Percentiles rank a stretch among this genome's conserved stretches.
Conservation (phyloP, 2,888 invertebrate genomes). For the Dasysyrphus tricinctus region DNA sequence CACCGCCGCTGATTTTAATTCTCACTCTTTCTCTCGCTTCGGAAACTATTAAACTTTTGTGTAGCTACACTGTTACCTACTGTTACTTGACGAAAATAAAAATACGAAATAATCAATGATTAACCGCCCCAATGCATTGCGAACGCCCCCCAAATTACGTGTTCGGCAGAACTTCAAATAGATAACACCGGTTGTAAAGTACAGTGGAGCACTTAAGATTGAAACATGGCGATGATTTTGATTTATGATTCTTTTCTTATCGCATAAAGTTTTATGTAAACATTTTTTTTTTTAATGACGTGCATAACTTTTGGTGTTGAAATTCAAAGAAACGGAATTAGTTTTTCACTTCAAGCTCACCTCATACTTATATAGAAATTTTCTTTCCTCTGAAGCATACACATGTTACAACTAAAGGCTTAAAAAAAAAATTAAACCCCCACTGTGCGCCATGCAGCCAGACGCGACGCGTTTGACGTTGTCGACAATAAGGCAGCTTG, state of each 20-base stretch:
- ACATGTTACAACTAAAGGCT: too few species aligned
- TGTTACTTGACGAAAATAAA: constrained; percentile 17
- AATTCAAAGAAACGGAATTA: too few species aligned
- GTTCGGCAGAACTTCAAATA: constrained; percentile 67
- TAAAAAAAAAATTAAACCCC: too few species aligned
- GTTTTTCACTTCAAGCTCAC: too few species aligned
- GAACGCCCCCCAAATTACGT: constrained; percentile 67
- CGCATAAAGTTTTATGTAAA: too few species aligned
- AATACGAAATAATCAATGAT: constrained; percentile 22
- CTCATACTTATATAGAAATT: too few species aligned
- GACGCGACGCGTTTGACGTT: constrained; percentile 57
- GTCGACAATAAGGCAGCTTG: constrained; percentile 28
- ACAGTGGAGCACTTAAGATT: background rate
- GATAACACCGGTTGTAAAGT: background rate
- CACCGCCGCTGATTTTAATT: background rate
- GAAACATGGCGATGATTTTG: background rate
- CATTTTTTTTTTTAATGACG: too few species aligned
- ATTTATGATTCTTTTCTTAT: too few species aligned
- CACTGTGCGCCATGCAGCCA: background rate
- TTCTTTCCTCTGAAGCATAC: too few species aligned
- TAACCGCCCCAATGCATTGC: constrained; percentile 70
- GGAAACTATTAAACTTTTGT: constrained; percentile 32
- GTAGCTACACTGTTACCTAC: background rate
- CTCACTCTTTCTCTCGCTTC: constrained; percentile 4
- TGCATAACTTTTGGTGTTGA: too few species aligned